Evolutionary conservation across 2,888 invertebrate genomes (phyloP).

Genomic region (Rhagium mordax): DNA sequence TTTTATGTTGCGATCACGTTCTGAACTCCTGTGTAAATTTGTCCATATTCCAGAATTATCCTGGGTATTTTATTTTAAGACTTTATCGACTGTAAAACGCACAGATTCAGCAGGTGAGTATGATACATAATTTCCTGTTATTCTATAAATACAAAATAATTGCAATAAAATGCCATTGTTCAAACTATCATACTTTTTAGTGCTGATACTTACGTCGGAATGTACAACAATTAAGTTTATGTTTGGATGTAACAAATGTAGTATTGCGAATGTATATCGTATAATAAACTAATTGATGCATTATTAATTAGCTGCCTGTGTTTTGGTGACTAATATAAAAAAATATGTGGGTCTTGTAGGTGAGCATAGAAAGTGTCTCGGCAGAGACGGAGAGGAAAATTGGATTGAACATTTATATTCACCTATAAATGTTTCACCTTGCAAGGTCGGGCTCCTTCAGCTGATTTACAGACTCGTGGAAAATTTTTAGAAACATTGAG

Average conservation of each 20-base stretch:
- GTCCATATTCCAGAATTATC: no score
- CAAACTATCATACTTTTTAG: neutral
- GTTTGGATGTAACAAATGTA: constrained; percentile 5
- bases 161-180: constrained; percentile 8
- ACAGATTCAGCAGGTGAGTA: no score
- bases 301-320: constrained; percentile 7
- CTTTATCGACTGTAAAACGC: no score
- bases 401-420: no score
- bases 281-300: neutral
- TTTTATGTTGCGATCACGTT: no score
- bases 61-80: no score
- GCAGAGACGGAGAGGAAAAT: neutral
- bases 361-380: neutral
- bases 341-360: neutral
- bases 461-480: no score
- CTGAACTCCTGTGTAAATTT: no score
- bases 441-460: no score
- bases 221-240: neutral
- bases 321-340: constrained; percentile 1
- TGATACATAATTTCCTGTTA: neutral
- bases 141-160: neutral
- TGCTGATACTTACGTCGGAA: neutral
- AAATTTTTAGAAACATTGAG: no score
- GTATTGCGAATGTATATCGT: neutral
- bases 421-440: no score